These are phyloP conservation scores for Battus philenor DNA, from an alignment of 1,140 invertebrate species.

Conservation along the genomic window DNA sequence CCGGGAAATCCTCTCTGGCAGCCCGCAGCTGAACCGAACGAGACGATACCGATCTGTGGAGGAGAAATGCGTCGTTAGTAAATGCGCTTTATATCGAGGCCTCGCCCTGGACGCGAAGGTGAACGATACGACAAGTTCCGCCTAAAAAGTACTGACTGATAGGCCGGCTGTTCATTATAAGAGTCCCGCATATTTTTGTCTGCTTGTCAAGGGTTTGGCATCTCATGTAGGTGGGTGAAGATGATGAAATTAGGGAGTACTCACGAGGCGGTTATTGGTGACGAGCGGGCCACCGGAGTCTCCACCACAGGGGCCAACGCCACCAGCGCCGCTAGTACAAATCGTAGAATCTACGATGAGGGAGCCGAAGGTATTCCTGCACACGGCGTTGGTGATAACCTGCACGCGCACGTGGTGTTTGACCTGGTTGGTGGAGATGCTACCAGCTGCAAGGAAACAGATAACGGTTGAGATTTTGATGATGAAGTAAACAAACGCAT, in stretches of 20 bases:
- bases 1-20: conserved; percentile 17
- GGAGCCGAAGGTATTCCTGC: conserved; percentile 21
- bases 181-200: neutral
- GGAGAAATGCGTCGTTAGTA: neutral
- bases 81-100: neutral
- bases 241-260: too few species aligned
- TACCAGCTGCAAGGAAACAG: conserved; percentile 14
- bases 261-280: neutral
- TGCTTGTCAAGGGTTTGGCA: neutral
- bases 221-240: too few species aligned
- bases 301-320: conserved; percentile 13
- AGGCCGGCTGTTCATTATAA: too few species aligned
- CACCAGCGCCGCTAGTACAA: conserved; percentile 56
- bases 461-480: too few species aligned
- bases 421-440: conserved; percentile 4
- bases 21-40: conserved; percentile 14
- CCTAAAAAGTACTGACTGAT: neutral
- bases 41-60: conserved; percentile 18
- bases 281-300: neutral
- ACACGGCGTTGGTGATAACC: conserved; percentile 29
- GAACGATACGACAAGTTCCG: neutral
- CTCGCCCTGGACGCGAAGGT: too few species aligned
- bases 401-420: conserved; percentile 20
- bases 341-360: conserved; percentile 23
- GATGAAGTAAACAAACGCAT: too few species aligned